Base-by-base conservation (phyloP, 2,888 invertebrate species). In the Thecocarcelia acutangulata region DNA sequence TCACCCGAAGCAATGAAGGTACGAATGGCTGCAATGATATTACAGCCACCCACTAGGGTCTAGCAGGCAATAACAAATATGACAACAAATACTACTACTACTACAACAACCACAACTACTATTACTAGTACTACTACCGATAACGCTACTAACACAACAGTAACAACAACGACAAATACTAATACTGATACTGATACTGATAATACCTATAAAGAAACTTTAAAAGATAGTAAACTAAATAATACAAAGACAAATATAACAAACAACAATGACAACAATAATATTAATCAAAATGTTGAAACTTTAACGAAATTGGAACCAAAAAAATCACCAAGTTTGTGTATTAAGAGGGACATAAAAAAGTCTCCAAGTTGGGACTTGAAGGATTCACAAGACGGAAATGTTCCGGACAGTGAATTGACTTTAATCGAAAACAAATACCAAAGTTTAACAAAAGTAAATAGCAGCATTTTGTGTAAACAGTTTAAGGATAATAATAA, bases 21-120 rank as follows among this genome's bases (percentile, higher is more conserved):
- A 92, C 96, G 96, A 92, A 94, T 96, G 91, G 96, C 96, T 89
- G 96, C 96, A 90, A 95, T 96, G 93, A 95, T 96, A 92, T 93
- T 96, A 91, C 96, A 96, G 93, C 95, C 96, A 88, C 96, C 96
- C 91, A 96, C 96, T 92, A 95, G 95, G 92, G 96, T 95, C 90
- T 91, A 91, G 91, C 91, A 91, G 91, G 90, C 91, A 91, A 89
- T 90, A 88, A 89, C 88, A 88, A 87, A 87, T 86, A 84, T 83
- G 81, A 84, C 78, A 46, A 85, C 82, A 33, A 86, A 84, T 70
- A 86, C 84, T 80, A 84, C 80, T 63, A 83, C 82, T 83, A 83
- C 84, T 80, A 81, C 85, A 86, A 86, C 83, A 70, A 81, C 83
- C 19, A 78, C 68, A 9, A 85, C 80, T 81, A 86, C 86, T 85